phyloP scores from a whole-genome alignment of 2,113 vertebrate genomes.

The Laterallus jamaicensis region DNA sequence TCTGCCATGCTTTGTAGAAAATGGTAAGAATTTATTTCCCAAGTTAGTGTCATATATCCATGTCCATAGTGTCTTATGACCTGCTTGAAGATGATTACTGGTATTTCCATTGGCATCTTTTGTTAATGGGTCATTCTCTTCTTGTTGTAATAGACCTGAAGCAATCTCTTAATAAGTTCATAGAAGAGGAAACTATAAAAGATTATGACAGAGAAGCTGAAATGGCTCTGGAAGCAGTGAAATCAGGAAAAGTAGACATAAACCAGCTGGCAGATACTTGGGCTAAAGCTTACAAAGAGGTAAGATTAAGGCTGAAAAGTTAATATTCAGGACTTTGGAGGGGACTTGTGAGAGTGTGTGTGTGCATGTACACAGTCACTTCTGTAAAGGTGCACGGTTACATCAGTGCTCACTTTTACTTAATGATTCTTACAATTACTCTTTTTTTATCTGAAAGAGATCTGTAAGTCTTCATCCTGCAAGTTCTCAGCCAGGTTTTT shows the following conservation, averaged over 20 bases:
- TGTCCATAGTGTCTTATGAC: not conserved
- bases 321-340: not conserved
- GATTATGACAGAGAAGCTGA: slow-evolving; percentile 89
- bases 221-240: slow-evolving; percentile 84
- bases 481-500: not conserved
- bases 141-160: slow-evolving; percentile 82
- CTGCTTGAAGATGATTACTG: not conserved
- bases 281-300: slow-evolving; percentile 91
- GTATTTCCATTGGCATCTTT: not conserved
- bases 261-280: slow-evolving; percentile 85
- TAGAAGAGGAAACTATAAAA: slow-evolving; percentile 84
- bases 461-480: not conserved
- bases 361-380: not conserved
- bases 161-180: slow-evolving; percentile 80
- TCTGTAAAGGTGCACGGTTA: not conserved
- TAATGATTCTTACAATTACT: not conserved
- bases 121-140: not conserved
- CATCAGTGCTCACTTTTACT: not conserved
- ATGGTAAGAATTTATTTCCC: slow-evolving; percentile 75
- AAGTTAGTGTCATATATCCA: not conserved
- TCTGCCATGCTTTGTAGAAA: slow-evolving; percentile 91
- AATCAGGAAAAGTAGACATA: slow-evolving; percentile 80
- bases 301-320: slow-evolving; percentile 55
- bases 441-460: not conserved
- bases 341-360: no score